These are phyloP conservation scores for Corydoras sp. DNA, from an alignment of 2,113 vertebrate species.

Conservation along the genomic window DNA sequence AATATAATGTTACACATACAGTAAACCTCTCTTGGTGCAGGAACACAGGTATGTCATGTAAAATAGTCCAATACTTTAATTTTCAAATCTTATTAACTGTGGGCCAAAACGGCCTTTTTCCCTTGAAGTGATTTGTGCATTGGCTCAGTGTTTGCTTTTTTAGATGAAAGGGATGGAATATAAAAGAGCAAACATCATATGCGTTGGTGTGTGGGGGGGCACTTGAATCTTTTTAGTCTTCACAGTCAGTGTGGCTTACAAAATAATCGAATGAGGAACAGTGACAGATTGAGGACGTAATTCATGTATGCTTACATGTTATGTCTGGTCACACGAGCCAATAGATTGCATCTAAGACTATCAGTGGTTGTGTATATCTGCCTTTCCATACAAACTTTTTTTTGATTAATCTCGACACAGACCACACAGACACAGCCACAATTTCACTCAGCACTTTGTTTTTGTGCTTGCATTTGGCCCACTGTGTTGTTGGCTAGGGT, in stretches of 20 bases:
- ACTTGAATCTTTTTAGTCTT: too few relatives aligned
- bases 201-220: too few relatives aligned
- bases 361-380: not conserved
- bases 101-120: too few relatives aligned
- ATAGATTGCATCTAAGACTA: not conserved
- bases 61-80: too few relatives aligned
- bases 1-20: too few relatives aligned
- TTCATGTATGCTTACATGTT: slow-evolving; percentile 23
- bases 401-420: slow-evolving; percentile 7
- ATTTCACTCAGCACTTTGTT: slow-evolving; percentile 22
- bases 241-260: slow-evolving; percentile 10
- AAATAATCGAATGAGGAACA: not conserved
- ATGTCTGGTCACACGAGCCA: slow-evolving; percentile 20
- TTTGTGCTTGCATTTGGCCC: slow-evolving; percentile 6
- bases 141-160: too few relatives aligned
- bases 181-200: too few relatives aligned
- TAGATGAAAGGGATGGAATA: too few relatives aligned
- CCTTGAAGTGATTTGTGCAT: too few relatives aligned
- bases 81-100: too few relatives aligned
- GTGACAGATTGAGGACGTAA: slow-evolving; percentile 38
- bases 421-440: not conserved
- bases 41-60: too few relatives aligned
- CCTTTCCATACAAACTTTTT: not conserved
- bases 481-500: slow-evolving; percentile 20
- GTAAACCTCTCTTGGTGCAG: too few relatives aligned